Evolutionary conservation across 2,113 vertebrate genomes (phyloP).

Genomic region (Perognathus longimembris): DNA sequence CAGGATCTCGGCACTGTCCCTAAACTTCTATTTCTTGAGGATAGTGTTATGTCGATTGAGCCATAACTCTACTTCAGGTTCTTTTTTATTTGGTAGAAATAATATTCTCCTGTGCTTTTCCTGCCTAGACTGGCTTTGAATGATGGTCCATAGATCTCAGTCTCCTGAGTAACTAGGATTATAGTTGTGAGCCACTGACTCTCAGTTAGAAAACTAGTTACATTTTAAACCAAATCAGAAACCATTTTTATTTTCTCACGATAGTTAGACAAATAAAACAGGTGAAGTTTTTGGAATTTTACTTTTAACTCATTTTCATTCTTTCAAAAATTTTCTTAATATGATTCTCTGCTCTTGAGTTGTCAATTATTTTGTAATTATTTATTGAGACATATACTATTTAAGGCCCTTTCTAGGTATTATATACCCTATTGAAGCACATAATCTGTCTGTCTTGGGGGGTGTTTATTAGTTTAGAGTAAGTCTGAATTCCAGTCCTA

Average conservation of each 20-base stretch:
- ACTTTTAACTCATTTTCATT: not conserved
- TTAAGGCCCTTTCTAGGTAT: not conserved
- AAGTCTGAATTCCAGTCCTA: not conserved
- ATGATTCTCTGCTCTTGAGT: not conserved
- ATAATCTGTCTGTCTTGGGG: not conserved
- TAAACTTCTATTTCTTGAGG: too few species aligned
- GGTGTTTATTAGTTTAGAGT: not conserved
- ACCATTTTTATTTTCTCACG: not conserved
- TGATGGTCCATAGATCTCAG: too few species aligned
- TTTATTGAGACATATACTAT: not conserved
- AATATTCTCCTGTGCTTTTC: too few species aligned
- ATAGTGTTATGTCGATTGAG: too few species aligned
- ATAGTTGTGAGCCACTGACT: not conserved
- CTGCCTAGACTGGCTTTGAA: too few species aligned
- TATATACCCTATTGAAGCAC: not conserved
- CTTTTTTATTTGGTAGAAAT: too few species aligned
- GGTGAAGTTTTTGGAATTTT: not conserved
- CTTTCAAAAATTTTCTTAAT: not conserved
- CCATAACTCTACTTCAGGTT: too few species aligned
- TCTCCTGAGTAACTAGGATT: not conserved
- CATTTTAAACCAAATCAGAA: conserved; percentile 48
- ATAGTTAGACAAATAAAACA: not conserved
- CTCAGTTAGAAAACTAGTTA: not conserved
- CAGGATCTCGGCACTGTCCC: too few species aligned
- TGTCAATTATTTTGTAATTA: not conserved